These are phyloP conservation scores for Cliona cf. orientalis DNA, from an alignment of 37 sponge, comb jelly and placozoan genomes.

Conservation along the genomic window DNA sequence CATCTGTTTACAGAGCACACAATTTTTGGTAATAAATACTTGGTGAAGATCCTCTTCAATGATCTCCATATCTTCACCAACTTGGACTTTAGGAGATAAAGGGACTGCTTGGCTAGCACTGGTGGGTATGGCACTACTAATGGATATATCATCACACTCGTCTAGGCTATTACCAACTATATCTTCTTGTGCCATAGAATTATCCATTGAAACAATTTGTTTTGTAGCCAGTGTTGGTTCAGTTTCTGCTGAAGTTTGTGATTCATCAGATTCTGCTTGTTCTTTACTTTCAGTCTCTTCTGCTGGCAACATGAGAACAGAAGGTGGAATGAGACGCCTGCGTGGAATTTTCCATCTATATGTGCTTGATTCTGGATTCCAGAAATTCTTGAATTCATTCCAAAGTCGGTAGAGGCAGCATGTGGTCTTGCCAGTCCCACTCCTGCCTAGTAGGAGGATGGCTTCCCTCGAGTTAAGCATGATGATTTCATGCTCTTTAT, in stretches of 20 bases:
- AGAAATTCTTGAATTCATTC: constrained; percentile 73
- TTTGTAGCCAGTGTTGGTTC: too few species aligned
- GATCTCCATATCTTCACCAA: not conserved
- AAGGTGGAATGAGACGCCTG: constrained; percentile 8
- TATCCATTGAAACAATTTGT: too few species aligned
- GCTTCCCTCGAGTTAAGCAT: constrained; percentile 30
- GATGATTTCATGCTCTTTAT: constrained; percentile 86
- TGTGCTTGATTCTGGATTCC: constrained; percentile 36
- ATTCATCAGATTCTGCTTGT: not conserved
- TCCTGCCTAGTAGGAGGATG: constrained; percentile 80
- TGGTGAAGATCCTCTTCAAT: constrained; percentile 67
- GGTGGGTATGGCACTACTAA: too few species aligned
- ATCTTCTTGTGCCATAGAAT: too few species aligned
- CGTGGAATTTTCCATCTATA: constrained; percentile 7
- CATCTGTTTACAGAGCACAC: constrained; percentile 75
- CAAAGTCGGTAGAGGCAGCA: constrained; percentile 88
- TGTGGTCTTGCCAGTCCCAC: constrained; percentile 91
- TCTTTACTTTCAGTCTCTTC: too few species aligned
- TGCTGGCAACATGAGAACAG: not conserved
- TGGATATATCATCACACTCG: not conserved
- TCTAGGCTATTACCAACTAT: too few species aligned
- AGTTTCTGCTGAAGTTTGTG: too few species aligned
- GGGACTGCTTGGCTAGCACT: not conserved
- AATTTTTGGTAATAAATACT: constrained; percentile 85
- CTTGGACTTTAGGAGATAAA: too few species aligned